Base-by-base conservation (phyloP, 1,140 invertebrate species). In the Drosophila leontia region DNA sequence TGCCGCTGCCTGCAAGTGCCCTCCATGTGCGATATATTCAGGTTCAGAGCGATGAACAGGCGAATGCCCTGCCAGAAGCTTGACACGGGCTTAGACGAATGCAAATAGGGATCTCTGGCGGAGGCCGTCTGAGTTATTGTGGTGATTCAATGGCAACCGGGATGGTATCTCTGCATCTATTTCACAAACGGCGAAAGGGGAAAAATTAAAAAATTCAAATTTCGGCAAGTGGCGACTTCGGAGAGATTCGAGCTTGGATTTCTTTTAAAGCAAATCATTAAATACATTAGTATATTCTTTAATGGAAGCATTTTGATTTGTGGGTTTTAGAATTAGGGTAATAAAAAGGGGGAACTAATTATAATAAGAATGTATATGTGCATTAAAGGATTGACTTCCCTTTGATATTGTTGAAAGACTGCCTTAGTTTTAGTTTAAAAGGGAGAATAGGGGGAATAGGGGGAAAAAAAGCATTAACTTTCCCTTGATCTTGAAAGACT, bases 1-100 rank as follows among this genome's bases (percentile, higher is more conserved):
- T 82, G 80, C 26, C 42, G 23, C 19, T 78, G 75, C 45, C 48
- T 62, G 11, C 35, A 59, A 3, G 17, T 23, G 1, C 15, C 23
- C 0, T 11, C 50, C 11, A 29, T 26, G 5, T 81, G 79, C 35
- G 0, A 23, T 0, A 17, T 70, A 17, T 68, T 34, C 12, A 29
- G 12, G 35, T 1, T 4, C 1, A 0, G 0, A 0, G 23, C 7
- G 3, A 0, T 9, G 26, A 4, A 3, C 2, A 44, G 63, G 0
- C 32, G 23, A 5, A 15, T n/a, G 4, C 4, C 29, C 12, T 65
- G 62, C 7, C 39, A 62, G 0, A 39, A 13, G 1, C 4, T 2
- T 1, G 17, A 44, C 17, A 0, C 13, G 0, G 23, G 17, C 1
- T 42, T 0, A n/a, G 23, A 51, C 4, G 7, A 19, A 7, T 47